These are phyloP conservation scores for Ageneiosus marmoratus DNA, from an alignment of 2,113 vertebrate genomes.

Conservation along the genomic window DNA sequence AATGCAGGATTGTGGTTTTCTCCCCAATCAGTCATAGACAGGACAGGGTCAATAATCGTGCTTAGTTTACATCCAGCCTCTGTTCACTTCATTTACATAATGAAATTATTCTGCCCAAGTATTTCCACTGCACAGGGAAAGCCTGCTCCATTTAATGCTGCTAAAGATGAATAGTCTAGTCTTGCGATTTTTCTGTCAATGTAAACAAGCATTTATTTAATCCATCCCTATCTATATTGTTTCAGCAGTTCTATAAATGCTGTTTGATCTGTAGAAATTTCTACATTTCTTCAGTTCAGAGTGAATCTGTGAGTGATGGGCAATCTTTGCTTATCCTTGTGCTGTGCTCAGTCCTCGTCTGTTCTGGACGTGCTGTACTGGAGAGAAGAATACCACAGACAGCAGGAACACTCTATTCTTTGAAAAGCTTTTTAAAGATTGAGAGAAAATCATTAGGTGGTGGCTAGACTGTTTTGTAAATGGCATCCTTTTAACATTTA, in stretches of 20 bases:
- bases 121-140: conserved; percentile 60
- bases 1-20: conserved; percentile 65
- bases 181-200: conserved; percentile 14
- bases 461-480: neutral
- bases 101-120: conserved; percentile 55
- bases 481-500: neutral
- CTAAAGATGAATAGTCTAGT: conserved; percentile 32
- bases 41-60: conserved; percentile 57
- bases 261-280: conserved; percentile 18
- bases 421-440: neutral
- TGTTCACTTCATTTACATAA: conserved; percentile 61
- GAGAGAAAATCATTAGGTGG: neutral
- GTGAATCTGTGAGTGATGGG: conserved; percentile 15
- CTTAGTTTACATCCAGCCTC: conserved; percentile 45
- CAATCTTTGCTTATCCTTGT: conserved; percentile 11
- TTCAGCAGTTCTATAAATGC: conserved; percentile 17
- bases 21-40: conserved; percentile 58
- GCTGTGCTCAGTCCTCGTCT: neutral
- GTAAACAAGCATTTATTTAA: neutral
- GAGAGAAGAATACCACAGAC: conserved; percentile 33
- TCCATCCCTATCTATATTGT: neutral
- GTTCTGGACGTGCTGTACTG: neutral
- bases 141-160: conserved; percentile 42
- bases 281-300: conserved; percentile 23
- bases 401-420: conserved; percentile 25